These are phyloP conservation scores for Phalloptychus januarius DNA, from an alignment of 2,797 vertebrate genomes.

Conservation along the genomic window DNA sequence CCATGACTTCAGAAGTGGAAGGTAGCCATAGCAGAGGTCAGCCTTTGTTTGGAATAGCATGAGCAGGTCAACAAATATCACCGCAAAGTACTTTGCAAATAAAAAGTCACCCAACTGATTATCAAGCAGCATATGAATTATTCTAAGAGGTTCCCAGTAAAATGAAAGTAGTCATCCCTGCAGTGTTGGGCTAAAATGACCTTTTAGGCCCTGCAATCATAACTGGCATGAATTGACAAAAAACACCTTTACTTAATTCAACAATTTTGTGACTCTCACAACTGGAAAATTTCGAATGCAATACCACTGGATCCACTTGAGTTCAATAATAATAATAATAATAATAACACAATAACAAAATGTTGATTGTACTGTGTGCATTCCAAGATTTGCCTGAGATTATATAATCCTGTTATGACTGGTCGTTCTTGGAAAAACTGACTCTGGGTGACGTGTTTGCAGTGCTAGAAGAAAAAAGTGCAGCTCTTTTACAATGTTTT, in stretches of 20 bases:
- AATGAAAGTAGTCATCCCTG: background rate
- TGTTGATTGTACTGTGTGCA: background rate
- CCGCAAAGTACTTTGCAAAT: no score
- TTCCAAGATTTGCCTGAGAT: background rate
- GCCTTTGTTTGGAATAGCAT: background rate
- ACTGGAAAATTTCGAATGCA: no score
- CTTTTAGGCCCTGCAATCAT: background rate
- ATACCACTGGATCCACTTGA: no score
- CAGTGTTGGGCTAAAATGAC: background rate
- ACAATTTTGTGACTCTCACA: no score
- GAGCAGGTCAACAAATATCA: no score
- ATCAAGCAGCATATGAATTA: no score
- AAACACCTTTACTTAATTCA: no score
- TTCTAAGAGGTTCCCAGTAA: background rate
- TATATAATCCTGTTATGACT: background rate
- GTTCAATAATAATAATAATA: no score
- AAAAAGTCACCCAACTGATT: no score
- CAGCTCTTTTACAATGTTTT: conserved; percentile 29
- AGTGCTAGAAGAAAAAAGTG: background rate
- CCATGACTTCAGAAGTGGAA: background rate
- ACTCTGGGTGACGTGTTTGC: background rate
- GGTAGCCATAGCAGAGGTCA: background rate
- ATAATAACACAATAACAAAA: background rate
- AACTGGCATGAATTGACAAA: background rate
- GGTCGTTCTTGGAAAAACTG: background rate